Base-by-base conservation (phyloP, 2,888 invertebrate species). In the Hypomecis atomaria region DNA sequence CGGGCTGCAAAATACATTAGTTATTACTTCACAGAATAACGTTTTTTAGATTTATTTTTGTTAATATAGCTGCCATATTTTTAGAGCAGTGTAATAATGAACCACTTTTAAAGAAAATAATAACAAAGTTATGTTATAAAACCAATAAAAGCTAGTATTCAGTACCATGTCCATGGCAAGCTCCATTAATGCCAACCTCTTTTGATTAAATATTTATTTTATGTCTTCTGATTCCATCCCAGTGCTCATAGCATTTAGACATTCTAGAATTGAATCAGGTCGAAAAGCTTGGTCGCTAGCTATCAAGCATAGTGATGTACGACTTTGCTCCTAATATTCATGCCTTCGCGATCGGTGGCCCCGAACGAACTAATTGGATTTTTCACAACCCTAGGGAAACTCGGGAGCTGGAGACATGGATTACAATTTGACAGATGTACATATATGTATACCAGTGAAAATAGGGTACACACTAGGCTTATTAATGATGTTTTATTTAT, bases 361-460 rank as follows among this genome's bases (percentile, higher is more conserved):
- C 67, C 49, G 55, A 47, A 56, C 62, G 66, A 67, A 67, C 71
- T 79, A 81, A 81, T 81, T 81, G 82, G 72, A 82, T 77, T 82
- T 80, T 79, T 74, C 77, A 78, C 52, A 53, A 36, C 64, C 36
- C 55, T 76, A 76, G 66, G 69, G 65, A 64, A 47, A 23, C 6
- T 33, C 33, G 52, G 10, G 33, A 59, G 44, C 44, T 50, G n/a
- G 43, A 50, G 38, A 53, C 23, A 52, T 23, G 10, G 40, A 52
- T 33, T 10, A 33, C 3, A 33, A 33, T 10, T 52, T 1, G 6
- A 40, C 52, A 52, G 52, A 52, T 52, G 10, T 4, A n/a, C n/a
- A n/a, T n/a, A n/a, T n/a, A n/a, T n/a, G n/a, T n/a, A n/a, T n/a
- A n/a, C n/a, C n/a, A n/a, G n/a, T n/a, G n/a, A n/a, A n/a, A n/a